Evolutionary conservation across 2,797 vertebrate genomes (phyloP), one percentile per base, ranked within the genome.

Genomic region (Sciaenops ocellatus): DNA sequence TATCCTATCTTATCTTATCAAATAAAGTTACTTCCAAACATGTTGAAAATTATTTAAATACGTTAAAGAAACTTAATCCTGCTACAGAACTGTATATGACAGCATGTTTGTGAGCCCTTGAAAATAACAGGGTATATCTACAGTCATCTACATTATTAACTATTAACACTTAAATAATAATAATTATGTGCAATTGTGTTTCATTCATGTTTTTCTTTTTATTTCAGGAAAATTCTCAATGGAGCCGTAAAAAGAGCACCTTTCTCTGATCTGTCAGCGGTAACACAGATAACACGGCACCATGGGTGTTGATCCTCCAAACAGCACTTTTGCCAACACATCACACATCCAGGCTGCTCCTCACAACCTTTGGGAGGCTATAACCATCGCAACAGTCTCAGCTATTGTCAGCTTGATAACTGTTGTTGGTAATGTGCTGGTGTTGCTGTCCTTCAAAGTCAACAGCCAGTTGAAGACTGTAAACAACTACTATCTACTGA

Each of bases 381-480:
- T 99, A 82, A 93, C 96, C 78, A 98, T 99, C n/a, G 96, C 97
- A 3, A 96, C 95, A 0, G 96, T 98, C 82, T 98, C 97, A 0
- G 97, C 97, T 41, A 94, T 98, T 28, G 97, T 98, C 77, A 99
- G 98, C 90, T 92, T 99, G 76, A 95, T 98, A 87, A 99, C 98
- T 38, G 94, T 98, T 16, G 96, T 98, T 65, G 98, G 98, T 51
- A 99, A 99, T 10, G 94, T 99, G 80, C 94, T 99, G 85, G 98
- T 99, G 62, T 93, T 99, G 96, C 93, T 98, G 84, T 99, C 98
- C 55, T 99, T 99, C 92, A 98, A 99, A 92, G 97, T 99, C 66
- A 99, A 99, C 91, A 99, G 98, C 86, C 98, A 99, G 88, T 96
- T 99, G 60, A 99, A 99, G 95, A 99, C 98, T 3, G 98, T 99